Conservation (phyloP, 35 echinoderm and acorn worm species). For the Apostichopus parvimensis region DNA sequence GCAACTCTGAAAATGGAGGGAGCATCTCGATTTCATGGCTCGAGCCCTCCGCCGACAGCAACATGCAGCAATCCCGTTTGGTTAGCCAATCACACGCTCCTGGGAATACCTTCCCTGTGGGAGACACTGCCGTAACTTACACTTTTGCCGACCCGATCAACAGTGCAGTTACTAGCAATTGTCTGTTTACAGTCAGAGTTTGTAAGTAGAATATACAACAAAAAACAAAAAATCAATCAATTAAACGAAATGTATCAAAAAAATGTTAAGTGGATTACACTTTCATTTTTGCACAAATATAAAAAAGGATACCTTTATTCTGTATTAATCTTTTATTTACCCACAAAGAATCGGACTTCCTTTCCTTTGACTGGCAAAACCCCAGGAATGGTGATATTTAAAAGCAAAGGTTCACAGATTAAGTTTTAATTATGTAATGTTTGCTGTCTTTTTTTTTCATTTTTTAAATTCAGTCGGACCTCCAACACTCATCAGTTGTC, state of each 20-base stretch:
- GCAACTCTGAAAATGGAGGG: not conserved
- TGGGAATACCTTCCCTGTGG: not conserved
- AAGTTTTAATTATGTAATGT: too few species aligned
- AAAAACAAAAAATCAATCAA: too few species aligned
- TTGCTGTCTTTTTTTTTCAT: too few species aligned
- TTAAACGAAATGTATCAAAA: too few species aligned
- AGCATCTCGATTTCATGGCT: not conserved
- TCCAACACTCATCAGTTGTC: conserved; percentile 3
- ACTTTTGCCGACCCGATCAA: not conserved
- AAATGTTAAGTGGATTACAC: too few species aligned
- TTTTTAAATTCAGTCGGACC: conserved; percentile 20
- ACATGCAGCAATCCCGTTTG: not conserved
- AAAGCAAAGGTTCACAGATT: too few species aligned
- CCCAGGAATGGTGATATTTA: too few species aligned
- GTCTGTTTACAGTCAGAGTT: conserved; percentile 11
- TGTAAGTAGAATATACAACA: not conserved
- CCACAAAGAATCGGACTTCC: too few species aligned
- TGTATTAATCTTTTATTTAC: too few species aligned
- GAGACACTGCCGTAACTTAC: not conserved
- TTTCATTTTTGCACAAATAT: too few species aligned
- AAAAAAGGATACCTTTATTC: too few species aligned
- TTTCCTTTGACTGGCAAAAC: too few species aligned
- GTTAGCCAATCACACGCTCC: conserved; percentile 13
- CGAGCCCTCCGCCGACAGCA: not conserved
- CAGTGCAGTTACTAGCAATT: not conserved